Conservation (phyloP, 1,140 invertebrate species). For the Brachionus plicatilis region DNA sequence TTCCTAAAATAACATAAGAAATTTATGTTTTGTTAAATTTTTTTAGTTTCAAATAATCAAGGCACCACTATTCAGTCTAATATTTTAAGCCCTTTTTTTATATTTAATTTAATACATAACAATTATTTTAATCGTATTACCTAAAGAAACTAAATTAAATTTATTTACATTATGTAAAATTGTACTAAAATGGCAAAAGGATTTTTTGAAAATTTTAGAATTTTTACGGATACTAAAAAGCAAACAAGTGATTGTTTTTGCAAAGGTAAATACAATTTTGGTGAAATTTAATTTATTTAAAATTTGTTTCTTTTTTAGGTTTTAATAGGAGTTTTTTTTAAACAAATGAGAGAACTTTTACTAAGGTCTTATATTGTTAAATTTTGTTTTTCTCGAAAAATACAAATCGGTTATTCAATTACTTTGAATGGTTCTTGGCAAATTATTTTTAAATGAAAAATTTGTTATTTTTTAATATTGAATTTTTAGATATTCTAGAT, state of each 20-base stretch:
- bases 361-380: no score
- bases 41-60: background rate
- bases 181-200: background rate
- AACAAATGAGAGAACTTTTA: background rate
- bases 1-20: no score
- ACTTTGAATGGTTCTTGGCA: no score
- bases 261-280: background rate
- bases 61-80: background rate
- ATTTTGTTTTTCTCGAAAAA: no score
- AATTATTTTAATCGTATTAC: background rate
- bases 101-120: background rate
- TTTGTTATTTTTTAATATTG: no score
- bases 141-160: background rate
- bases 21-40: background rate
- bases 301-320: background rate
- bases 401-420: no score
- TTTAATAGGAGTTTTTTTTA: background rate
- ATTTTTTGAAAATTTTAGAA: background rate
- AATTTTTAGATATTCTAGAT: no score
- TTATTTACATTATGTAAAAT: background rate
- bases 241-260: background rate
- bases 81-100: background rate
- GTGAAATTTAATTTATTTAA: background rate
- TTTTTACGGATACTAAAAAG: background rate
- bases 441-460: no score